Evolutionary conservation across 2,888 invertebrate species (phyloP), one percentile per base, ranked within the genome.

Genomic region (Cheilosia variabilis): DNA sequence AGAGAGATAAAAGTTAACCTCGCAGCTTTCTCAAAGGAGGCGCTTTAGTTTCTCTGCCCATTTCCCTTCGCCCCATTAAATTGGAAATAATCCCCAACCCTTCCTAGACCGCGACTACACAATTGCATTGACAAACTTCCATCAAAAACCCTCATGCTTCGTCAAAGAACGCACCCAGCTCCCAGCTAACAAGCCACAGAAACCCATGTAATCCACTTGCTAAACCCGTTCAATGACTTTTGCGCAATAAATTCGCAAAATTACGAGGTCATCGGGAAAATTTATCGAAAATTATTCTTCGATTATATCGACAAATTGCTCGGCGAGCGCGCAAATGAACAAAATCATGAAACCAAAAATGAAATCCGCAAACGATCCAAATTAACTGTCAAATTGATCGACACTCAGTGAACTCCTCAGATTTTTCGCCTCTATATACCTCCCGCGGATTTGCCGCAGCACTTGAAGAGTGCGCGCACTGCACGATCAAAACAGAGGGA

Each of bases 381-480:
- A 86, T 86, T 76, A 58, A 81, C 86, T 80, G 86, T 86, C 86
- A 81, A 86, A 86, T 72, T 86, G 86, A 81, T 76, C 86, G 86
- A 86, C 86, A 86, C 81, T 86, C 75, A 68, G 37, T 71, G 47
- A 75, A 75, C 63, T 79, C 79, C 72, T 72, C 77, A 53, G 63
- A 41, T 27, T 52, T 69, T 27, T 37, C 47, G 17, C 50, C 55
- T 34, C 41, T 37, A 47, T 2, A 22, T 19, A 62, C 47, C 52
- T 47, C 68, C 37, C 27, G 63, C 47, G 50, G 55, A 45, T 63
- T 55, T 47, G 50, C 19, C 31, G 31, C 31, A 7, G 53, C 75
- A 69, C 77, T 75, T 79, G 75, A 84, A 84, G 75, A 75, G 84
- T 17, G 19, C 58, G 78, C 71, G 50, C 73, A 65, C 79, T 69